A percentile compares a stretch with the other conserved stretches of the same genome.
Evolutionary conservation across 2,797 vertebrate species (phyloP).

Genomic region (Phoeniculus purpureus): DNA sequence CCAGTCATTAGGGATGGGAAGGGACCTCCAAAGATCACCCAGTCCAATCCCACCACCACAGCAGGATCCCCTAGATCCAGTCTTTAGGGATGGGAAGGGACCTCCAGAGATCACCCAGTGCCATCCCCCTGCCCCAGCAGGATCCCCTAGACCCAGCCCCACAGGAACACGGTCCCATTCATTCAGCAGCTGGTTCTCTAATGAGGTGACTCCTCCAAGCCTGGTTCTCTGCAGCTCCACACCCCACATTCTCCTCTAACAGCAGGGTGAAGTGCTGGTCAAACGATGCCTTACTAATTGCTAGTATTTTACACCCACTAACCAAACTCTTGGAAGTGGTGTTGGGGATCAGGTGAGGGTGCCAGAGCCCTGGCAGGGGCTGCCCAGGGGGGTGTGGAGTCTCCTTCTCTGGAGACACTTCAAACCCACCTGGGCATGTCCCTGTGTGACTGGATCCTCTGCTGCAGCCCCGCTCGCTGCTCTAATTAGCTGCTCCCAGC

Average conservation of each 20-base stretch:
- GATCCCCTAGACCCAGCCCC: background rate
- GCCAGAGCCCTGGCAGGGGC: no score
- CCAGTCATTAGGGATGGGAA: no score
- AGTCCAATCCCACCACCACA: background rate
- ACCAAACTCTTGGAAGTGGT: background rate
- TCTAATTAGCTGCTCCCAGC: background rate
- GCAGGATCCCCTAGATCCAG: background rate
- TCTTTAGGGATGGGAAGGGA: no score
- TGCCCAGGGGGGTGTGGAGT: no score
- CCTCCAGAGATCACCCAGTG: no score
- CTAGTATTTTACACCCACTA: conserved; percentile 29
- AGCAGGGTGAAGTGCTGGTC: background rate
- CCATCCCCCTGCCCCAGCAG: background rate
- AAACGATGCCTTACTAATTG: conserved; percentile 10
- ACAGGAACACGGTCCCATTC: background rate
- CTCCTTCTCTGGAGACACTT: no score
- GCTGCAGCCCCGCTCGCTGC: background rate
- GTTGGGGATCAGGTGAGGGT: background rate
- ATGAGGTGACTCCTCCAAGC: background rate
- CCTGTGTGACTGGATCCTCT: background rate
- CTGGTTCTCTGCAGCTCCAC: background rate
- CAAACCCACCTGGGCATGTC: no score
- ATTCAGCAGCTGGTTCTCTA: background rate
- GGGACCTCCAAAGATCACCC: no score
- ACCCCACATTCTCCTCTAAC: background rate